These are phyloP conservation scores for Meteorus colon DNA, from an alignment of 2,888 invertebrate genomes.

Conservation along the genomic window DNA sequence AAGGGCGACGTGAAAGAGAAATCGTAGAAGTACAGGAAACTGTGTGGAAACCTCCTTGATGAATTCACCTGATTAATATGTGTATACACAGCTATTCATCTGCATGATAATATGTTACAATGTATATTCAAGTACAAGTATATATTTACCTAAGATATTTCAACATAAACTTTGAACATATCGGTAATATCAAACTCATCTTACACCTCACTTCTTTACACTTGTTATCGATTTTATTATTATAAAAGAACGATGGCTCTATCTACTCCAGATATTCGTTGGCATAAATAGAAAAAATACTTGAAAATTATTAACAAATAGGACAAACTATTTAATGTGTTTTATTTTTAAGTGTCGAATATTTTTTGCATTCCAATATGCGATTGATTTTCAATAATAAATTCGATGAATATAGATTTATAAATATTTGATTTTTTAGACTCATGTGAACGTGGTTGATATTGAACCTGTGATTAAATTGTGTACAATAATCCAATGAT, in stretches of 20 bases:
- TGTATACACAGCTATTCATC: not conserved
- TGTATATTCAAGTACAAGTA: slow-evolving; percentile 7
- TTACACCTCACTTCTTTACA: slow-evolving; percentile 1
- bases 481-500: too few relatives aligned
- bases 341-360: too few relatives aligned
- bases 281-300: not conserved
- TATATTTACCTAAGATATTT: not conserved
- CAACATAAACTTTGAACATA: not conserved
- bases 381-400: too few relatives aligned
- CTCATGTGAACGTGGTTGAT: too few relatives aligned
- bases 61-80: not conserved
- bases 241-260: slow-evolving; percentile 31
- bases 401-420: too few relatives aligned
- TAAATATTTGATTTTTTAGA: too few relatives aligned
- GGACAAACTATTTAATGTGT: too few relatives aligned
- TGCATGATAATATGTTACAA: not conserved
- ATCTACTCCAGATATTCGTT: slow-evolving; percentile 16
- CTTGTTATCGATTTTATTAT: slow-evolving; percentile 38
- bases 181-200: slow-evolving; percentile 15
- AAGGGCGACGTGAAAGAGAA: not conserved
- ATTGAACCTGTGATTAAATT: too few relatives aligned
- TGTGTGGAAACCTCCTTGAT: slow-evolving; percentile 17
- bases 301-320: too few relatives aligned
- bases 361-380: too few relatives aligned
- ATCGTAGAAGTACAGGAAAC: not conserved